Evolutionary conservation across 2,113 vertebrate species (phyloP).

Genomic region (Gavialis gangeticus): DNA sequence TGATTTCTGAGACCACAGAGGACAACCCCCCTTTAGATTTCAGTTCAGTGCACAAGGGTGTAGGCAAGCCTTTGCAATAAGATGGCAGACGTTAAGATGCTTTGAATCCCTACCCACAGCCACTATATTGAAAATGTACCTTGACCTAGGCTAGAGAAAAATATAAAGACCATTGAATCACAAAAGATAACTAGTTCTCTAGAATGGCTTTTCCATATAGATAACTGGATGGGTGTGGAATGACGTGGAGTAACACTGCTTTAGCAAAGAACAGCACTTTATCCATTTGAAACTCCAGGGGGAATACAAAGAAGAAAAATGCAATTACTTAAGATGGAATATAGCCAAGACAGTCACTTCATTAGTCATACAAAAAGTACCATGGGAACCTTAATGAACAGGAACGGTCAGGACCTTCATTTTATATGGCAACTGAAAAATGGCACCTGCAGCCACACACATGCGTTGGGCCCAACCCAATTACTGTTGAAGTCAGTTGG

Average conservation of each 20-base stretch:
- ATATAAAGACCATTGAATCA: neutral
- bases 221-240: neutral
- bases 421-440: neutral
- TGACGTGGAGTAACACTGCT: neutral
- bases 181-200: neutral
- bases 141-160: neutral
- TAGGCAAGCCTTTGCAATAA: neutral
- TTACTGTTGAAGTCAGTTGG: neutral
- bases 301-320: neutral
- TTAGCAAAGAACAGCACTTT: neutral
- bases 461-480: neutral
- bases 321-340: neutral
- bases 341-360: neutral
- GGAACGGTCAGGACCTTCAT: neutral
- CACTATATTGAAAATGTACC: neutral
- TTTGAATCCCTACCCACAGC: neutral
- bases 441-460: neutral
- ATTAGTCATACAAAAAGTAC: neutral
- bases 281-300: neutral
- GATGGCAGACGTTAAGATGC: neutral
- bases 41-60: neutral
- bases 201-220: neutral
- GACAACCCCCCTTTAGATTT: neutral
- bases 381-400: neutral
- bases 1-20: too few relatives aligned